Conservation (phyloP, 2,888 invertebrate species). For the Leptura quadrifasciata region DNA sequence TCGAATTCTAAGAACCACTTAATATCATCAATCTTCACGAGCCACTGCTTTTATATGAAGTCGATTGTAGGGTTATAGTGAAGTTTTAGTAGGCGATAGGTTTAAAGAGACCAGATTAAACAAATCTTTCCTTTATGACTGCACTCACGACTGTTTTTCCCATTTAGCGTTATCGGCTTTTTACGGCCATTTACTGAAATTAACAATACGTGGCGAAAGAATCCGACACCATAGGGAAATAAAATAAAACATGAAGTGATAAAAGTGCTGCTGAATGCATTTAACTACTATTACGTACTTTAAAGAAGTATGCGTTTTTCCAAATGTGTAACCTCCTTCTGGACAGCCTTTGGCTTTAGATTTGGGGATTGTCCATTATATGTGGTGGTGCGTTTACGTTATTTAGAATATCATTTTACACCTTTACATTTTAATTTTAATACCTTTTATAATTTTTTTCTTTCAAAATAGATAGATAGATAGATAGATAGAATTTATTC, state of each 20-base stretch:
- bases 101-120: slow-evolving; percentile 56
- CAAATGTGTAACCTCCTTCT: too few species aligned
- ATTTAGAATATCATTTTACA: too few species aligned
- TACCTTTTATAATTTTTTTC: too few species aligned
- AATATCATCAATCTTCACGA: slow-evolving; percentile 60
- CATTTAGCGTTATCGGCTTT: slow-evolving; percentile 45
- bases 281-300: slow-evolving; percentile 7
- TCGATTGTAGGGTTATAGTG: slow-evolving; percentile 58
- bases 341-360: too few species aligned
- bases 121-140: slow-evolving; percentile 57
- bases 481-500: too few species aligned
- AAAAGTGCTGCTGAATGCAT: slow-evolving; percentile 7
- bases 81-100: slow-evolving; percentile 52
- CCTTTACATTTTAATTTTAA: too few species aligned
- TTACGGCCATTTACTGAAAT: slow-evolving; percentile 45
- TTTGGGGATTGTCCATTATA: too few species aligned
- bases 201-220: slow-evolving; percentile 47
- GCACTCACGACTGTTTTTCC: slow-evolving; percentile 39
- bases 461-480: too few species aligned
- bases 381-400: too few species aligned
- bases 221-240: not conserved
- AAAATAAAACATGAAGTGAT: not conserved
- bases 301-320: too few species aligned
- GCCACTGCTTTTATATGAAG: slow-evolving; percentile 61
- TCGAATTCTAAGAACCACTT: slow-evolving; percentile 50